Base-by-base conservation (phyloP, 2,888 invertebrate species). In the Mellilla xanthometata region DNA sequence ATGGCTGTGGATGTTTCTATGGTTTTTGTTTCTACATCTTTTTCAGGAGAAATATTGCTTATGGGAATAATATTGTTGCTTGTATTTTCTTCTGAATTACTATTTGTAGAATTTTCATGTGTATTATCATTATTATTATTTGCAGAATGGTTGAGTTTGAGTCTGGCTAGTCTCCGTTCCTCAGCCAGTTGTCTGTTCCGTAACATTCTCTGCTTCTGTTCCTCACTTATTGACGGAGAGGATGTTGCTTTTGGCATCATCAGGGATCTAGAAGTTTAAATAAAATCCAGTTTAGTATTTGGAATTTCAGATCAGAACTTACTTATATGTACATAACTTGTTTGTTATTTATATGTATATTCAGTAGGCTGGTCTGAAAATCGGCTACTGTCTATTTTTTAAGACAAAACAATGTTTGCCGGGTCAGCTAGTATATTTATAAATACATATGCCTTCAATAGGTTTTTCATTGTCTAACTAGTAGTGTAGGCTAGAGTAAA, bases 141-240 rank as follows among this genome's bases (percentile, higher is more conserved):
- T 44, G 48, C 48, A 24, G 41, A 46, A 38, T 49, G 54, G 5
- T 56, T 57, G 59, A 75, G 72, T 60, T 84, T 76, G 6, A 90
- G 65, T 63, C 88, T 91, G 0, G 92, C 92, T n/a, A 91, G 81
- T 35, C 92, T 78, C 52, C 91, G 88, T 66, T 94, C 93, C 73
- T 93, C 91, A 0, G 95, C 95, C 31, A 92, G 52, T 59, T 88
- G 86, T 36, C 93, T 90, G 66, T 95, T 96, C 55, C 91, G 91
- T 12, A 94, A 91, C 77, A 95, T 93, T 62, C 93, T 91, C 38
- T 94, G 92, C 56, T 91, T 90, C 63, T 94, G 92, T 52, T 94
- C 95, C 1, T 93, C 91, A 24, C 72, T 89, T 30, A 89, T 87
- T 3, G 87, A 87, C 0, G 86, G 86, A 0, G 87, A 89, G n/a